Percentiles rank a stretch among this genome's conserved stretches.
These are phyloP conservation scores for Dioctria linearis DNA, from an alignment of 2,888 invertebrate genomes.

Conservation along the genomic window DNA sequence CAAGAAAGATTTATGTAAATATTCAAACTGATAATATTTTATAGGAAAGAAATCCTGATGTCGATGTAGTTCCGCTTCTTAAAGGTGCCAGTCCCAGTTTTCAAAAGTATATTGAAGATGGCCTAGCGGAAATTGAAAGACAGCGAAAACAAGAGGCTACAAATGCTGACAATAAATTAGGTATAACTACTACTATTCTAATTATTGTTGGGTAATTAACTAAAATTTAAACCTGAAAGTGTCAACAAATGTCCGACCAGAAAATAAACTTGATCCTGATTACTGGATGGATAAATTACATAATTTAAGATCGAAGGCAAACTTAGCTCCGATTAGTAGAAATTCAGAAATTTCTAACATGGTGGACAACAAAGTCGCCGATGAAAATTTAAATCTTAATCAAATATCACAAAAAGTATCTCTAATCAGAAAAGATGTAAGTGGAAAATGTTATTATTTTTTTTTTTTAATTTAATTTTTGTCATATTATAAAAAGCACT, in stretches of 20 bases:
- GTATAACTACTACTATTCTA: slow-evolving; percentile 44
- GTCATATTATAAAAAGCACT: no score
- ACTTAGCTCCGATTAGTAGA: slow-evolving; percentile 61
- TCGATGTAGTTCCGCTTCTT: slow-evolving; percentile 69
- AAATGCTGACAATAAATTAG: slow-evolving; percentile 61
- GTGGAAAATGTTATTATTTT: slow-evolving; percentile 53
- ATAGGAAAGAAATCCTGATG: slow-evolving; percentile 69
- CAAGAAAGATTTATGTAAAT: no score
- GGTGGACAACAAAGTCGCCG: slow-evolving; percentile 69
- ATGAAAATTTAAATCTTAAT: slow-evolving; percentile 70
- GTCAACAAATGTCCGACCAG: slow-evolving; percentile 37
- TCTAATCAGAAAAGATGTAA: slow-evolving; percentile 68
- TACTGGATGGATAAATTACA: slow-evolving; percentile 70
- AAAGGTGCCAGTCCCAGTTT: slow-evolving; percentile 70
- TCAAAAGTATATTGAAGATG: slow-evolving; percentile 71
- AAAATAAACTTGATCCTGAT: slow-evolving; percentile 67
- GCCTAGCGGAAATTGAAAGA: slow-evolving; percentile 69
- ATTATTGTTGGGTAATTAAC: neutral
- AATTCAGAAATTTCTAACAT: slow-evolving; percentile 57
- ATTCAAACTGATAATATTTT: slow-evolving; percentile 1
- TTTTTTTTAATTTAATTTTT: neutral
- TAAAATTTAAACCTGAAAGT: slow-evolving; percentile 8
- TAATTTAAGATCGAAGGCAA: slow-evolving; percentile 65
- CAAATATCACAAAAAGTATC: slow-evolving; percentile 66
- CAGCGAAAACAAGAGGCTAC: slow-evolving; percentile 58